phyloP scores from a whole-genome alignment of 2,888 invertebrate genomes.

The Trypoxylon attenuatum region DNA sequence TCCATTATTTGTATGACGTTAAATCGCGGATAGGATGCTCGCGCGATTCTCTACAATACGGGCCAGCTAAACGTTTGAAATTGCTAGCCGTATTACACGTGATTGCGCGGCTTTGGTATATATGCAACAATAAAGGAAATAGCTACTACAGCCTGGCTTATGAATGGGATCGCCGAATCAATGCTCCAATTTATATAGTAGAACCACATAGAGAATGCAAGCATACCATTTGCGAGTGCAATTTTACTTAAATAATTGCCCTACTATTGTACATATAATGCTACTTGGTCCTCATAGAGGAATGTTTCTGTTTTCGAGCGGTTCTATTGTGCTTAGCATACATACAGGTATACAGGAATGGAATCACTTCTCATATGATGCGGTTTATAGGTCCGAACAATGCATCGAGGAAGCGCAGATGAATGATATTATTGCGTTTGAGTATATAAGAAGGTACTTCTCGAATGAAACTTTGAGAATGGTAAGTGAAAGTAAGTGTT shows the following conservation, averaged over 20 bases:
- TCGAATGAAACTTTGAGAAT: slow-evolving; percentile 1
- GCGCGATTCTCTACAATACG: too few species aligned
- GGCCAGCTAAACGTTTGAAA: slow-evolving; percentile 1
- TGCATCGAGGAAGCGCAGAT: slow-evolving; percentile 13
- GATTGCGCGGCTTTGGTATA: neutral
- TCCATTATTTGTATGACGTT: neutral
- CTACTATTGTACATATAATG: too few species aligned
- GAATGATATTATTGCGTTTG: slow-evolving; percentile 22
- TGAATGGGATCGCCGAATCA: neutral
- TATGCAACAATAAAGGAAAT: neutral
- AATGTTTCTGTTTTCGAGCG: too few species aligned
- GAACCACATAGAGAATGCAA: too few species aligned
- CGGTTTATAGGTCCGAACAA: slow-evolving; percentile 8
- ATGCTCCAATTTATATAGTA: too few species aligned
- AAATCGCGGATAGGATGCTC: neutral
- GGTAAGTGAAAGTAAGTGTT: slow-evolving; percentile 12
- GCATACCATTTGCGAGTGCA: neutral
- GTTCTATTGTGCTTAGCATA: too few species aligned
- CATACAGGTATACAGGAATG: too few species aligned
- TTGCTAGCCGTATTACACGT: neutral
- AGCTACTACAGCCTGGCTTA: neutral
- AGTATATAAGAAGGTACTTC: slow-evolving; percentile 32
- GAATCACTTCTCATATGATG: neutral
- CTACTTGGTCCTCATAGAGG: too few species aligned
- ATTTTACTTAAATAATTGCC: neutral